Base-by-base conservation (phyloP, 2,113 vertebrate genomes). In the Mesocricetus auratus region DNA sequence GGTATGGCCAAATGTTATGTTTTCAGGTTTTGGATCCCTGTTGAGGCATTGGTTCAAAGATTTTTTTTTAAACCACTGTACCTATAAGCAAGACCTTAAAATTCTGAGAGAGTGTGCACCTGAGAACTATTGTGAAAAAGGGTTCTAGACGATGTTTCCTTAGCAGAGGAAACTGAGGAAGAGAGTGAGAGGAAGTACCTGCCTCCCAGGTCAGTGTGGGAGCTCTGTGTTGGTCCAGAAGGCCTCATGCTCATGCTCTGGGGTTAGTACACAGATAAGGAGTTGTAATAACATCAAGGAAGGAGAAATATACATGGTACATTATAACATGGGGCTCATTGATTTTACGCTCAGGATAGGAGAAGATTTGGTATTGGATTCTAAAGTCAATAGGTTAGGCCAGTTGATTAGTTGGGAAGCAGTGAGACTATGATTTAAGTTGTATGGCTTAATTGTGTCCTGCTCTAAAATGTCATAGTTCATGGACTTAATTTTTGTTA, bases 1-100 rank as follows among this genome's bases (percentile, higher is more conserved):
- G 86, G 93, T 82, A 56, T 86, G 83, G 90, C 42, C 50, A 73
- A 95, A 90, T 45, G 8, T 42, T 96, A 31, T 19, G 47, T 81
- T 93, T 97, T 94, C 66, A 94, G n/a, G 26, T 89, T n/a, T 12
- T 56, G 7, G 42, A 13, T 97, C 31, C 3, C 45, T 77, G 0
- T 11, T 56, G 29, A 21, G 39, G n/a, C 22, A 69, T 86, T 91
- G 90, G 45, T 89, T 92, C 47, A 94, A 73, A 94, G 10, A 12
- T 78, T 11, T 31, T 3, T 60, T 96, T 96, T 33, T 69, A 22
- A 4, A 17, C 22, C 56, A 22, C 60, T 11, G 68, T 86, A n/a
- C 1, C 29, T 16, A 91, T 15, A 58, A 42, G 17, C 17, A 66
- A 75, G 33, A 71, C 36, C 68, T 90, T 39, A 62, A 77, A 60